Conservation (phyloP, 92 coral and sea anemone genomes). For the Chrysogorgia sp. region DNA sequence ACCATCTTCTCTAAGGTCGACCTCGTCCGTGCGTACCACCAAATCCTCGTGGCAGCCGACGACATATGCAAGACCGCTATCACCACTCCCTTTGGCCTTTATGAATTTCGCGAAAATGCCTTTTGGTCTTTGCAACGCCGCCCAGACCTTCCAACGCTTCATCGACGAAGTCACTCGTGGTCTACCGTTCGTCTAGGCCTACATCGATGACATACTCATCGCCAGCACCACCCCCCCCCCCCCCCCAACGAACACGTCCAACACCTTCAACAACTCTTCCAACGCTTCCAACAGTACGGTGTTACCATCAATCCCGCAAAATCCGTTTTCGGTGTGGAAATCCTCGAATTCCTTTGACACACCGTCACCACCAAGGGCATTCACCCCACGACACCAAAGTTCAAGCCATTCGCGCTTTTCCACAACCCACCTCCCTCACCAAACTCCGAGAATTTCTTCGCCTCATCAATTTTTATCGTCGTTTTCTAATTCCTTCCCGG, state of each 20-base stretch:
- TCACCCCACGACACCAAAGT: constrained; percentile 3
- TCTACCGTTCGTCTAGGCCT: neutral
- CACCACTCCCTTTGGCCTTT: constrained; percentile 17
- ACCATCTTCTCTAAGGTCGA: constrained; percentile 22
- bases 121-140: constrained; percentile 30
- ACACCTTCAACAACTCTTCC: neutral
- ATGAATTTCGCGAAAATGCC: constrained; percentile 29
- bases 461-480: neutral
- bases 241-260: too few species aligned
- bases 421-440: neutral
- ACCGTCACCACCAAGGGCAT: too few species aligned
- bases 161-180: constrained; percentile 14
- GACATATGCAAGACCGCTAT: constrained; percentile 20
- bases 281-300: neutral
- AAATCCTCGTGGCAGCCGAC: constrained; percentile 7
- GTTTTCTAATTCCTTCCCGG: neutral
- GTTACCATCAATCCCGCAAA: neutral
- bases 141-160: constrained; percentile 41
- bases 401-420: neutral
- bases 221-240: neutral
- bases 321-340: too few species aligned
- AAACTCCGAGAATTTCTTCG: constrained; percentile 1
- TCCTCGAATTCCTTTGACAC: too few species aligned
- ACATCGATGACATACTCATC: constrained; percentile 17
- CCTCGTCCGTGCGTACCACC: too few species aligned